phyloP scores from a whole-genome alignment of 2,888 invertebrate genomes.

The Drosophila robusta region DNA sequence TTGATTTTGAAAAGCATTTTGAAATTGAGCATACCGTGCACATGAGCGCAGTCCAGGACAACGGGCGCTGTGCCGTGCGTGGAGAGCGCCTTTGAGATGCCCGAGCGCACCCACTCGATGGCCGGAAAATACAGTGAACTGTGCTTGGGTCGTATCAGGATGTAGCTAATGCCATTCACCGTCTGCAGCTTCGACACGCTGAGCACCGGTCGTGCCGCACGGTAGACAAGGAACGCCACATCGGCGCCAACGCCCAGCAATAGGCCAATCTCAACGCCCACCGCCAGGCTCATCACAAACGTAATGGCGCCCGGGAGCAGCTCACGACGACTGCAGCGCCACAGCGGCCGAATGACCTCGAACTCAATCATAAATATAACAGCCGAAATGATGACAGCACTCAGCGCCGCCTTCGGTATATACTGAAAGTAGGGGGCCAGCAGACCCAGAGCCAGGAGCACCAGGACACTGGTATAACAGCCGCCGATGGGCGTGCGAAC shows the following conservation, averaged over 20 bases:
- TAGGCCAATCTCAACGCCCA: constrained; percentile 95
- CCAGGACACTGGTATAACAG: constrained; percentile 92
- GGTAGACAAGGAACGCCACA: constrained; percentile 91
- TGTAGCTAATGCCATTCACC: constrained; percentile 89
- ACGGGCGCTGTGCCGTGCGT: constrained; percentile 91
- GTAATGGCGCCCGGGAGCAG: constrained; percentile 93
- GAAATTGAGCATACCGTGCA: constrained; percentile 86
- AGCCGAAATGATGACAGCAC: constrained; percentile 97
- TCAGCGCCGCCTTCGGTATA: constrained; percentile 95
- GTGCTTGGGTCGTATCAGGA: constrained; percentile 92
- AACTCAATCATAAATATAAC: constrained; percentile 98
- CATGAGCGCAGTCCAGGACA: constrained; percentile 92
- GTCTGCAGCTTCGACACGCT: constrained; percentile 91
- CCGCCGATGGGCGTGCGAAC: constrained; percentile 96
- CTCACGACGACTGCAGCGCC: constrained; percentile 93
- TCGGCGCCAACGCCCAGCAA: constrained; percentile 92
- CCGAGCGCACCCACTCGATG: constrained; percentile 92
- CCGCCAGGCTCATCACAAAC: constrained; percentile 91
- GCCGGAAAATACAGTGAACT: constrained; percentile 92
- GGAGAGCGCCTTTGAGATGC: constrained; percentile 90
- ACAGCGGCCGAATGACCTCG: constrained; percentile 93
- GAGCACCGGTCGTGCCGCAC: constrained; percentile 92
- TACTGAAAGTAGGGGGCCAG: constrained; percentile 95
- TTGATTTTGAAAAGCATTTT: not conserved
- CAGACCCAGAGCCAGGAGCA: constrained; percentile 92